These are phyloP conservation scores for Osmoderma eremita DNA, from an alignment of 2,888 invertebrate species.

Conservation along the genomic window DNA sequence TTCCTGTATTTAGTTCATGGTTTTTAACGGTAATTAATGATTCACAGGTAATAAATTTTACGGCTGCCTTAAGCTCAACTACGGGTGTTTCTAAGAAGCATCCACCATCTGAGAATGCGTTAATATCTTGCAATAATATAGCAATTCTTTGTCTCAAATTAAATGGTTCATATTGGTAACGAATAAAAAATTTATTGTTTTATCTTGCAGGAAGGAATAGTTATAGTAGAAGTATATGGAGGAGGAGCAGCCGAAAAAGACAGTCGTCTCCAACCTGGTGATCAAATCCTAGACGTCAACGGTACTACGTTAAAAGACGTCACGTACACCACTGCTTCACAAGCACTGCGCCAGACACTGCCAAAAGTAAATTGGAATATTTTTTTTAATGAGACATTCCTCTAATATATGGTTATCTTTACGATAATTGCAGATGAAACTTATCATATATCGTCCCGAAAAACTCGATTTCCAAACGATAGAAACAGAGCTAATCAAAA, in stretches of 20 bases:
- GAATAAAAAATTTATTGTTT: neutral
- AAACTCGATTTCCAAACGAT: conserved; percentile 76
- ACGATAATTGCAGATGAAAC: conserved; percentile 72
- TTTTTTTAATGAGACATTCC: neutral
- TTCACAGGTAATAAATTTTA: too few species aligned
- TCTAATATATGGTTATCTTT: conserved; percentile 7
- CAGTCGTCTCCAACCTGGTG: conserved; percentile 88
- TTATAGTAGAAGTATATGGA: conserved; percentile 92
- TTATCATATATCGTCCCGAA: conserved; percentile 83
- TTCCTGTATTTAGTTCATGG: too few species aligned
- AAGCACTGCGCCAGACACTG: conserved; percentile 84
- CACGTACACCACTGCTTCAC: conserved; percentile 84
- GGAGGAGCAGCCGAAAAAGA: conserved; percentile 92
- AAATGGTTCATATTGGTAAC: neutral
- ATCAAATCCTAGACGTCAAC: conserved; percentile 93
- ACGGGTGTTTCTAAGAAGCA: too few species aligned
- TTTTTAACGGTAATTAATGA: too few species aligned
- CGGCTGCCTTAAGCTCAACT: too few species aligned
- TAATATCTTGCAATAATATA: too few species aligned
- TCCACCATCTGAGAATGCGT: too few species aligned
- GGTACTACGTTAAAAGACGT: conserved; percentile 82
- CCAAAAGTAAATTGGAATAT: conserved; percentile 67
- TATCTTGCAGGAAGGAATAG: conserved; percentile 80
- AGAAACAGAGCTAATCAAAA: conserved; percentile 86
- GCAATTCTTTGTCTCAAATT: too few species aligned